A percentile compares a stretch with the other conserved stretches of the same genome.
phyloP scores from a whole-genome alignment of 2,797 vertebrate species.

The Mareca penelope region DNA sequence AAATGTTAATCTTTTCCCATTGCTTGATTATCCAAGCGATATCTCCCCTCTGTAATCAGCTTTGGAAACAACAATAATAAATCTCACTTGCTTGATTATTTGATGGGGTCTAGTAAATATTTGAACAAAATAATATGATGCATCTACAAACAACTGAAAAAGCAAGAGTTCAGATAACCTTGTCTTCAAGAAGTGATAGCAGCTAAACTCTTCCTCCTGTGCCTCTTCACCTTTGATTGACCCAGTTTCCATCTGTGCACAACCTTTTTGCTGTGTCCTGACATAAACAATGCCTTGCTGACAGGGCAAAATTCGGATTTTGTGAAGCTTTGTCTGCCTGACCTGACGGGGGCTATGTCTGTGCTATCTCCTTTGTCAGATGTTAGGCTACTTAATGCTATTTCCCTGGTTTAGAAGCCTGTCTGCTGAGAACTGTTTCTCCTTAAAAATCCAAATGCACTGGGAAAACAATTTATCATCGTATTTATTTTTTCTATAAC shows the following conservation, averaged over 20 bases:
- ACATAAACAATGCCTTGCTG: neutral
- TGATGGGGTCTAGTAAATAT: neutral
- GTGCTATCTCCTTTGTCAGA: neutral
- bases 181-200: neutral
- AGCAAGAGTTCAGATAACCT: neutral
- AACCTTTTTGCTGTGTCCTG: neutral
- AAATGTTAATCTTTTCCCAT: conserved; percentile 22
- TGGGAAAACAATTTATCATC: neutral
- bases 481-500: neutral
- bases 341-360: neutral
- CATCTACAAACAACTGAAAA: neutral
- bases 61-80: conserved; percentile 24
- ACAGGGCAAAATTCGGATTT: neutral
- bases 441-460: neutral
- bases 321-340: neutral
- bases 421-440: neutral
- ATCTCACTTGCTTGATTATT: conserved; percentile 22
- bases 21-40: conserved; percentile 26
- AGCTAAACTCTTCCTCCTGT: neutral
- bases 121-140: neutral
- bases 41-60: conserved; percentile 42
- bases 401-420: neutral
- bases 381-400: neutral
- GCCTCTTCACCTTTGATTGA: neutral
- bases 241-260: neutral